A percentile compares a stretch with the other conserved stretches of the same genome.
These are phyloP conservation scores for Micoletzkya japonica DNA, from an alignment of 2,888 invertebrate genomes.

Conservation along the genomic window DNA sequence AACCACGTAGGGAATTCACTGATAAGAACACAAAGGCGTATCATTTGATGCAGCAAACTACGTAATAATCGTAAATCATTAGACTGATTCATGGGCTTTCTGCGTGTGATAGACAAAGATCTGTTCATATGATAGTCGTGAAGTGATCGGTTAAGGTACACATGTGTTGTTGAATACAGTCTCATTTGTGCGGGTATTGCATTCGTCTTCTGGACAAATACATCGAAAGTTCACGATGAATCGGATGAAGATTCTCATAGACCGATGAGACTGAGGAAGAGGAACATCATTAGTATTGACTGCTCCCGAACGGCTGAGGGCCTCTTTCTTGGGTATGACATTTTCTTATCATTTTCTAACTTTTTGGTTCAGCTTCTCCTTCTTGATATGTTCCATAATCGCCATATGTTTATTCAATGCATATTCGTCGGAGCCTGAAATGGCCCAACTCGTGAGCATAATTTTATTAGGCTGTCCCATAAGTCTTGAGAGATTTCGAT, in stretches of 20 bases:
- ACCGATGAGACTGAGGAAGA: constrained; percentile 28
- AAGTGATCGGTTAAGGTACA: too few relatives aligned
- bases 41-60: too few relatives aligned
- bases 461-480: background rate
- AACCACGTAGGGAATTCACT: too few relatives aligned
- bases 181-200: constrained; percentile 50
- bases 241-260: background rate
- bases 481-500: constrained; percentile 5
- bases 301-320: constrained; percentile 51
- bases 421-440: constrained; percentile 37
- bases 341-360: background rate
- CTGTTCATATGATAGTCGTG: too few relatives aligned
- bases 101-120: too few relatives aligned
- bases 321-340: constrained; percentile 35
- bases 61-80: too few relatives aligned
- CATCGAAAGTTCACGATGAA: constrained; percentile 2
- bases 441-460: constrained; percentile 42
- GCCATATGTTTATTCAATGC: constrained; percentile 48
- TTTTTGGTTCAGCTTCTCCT: constrained; percentile 33
- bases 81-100: too few relatives aligned
- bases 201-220: constrained; percentile 50
- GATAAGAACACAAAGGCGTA: too few relatives aligned
- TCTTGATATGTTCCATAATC: constrained; percentile 42
- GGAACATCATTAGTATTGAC: constrained; percentile 48
- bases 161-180: constrained; percentile 51